Base-by-base conservation (phyloP, 37 sponge, comb jelly and placozoan species). In the Corticium candelabrum region DNA sequence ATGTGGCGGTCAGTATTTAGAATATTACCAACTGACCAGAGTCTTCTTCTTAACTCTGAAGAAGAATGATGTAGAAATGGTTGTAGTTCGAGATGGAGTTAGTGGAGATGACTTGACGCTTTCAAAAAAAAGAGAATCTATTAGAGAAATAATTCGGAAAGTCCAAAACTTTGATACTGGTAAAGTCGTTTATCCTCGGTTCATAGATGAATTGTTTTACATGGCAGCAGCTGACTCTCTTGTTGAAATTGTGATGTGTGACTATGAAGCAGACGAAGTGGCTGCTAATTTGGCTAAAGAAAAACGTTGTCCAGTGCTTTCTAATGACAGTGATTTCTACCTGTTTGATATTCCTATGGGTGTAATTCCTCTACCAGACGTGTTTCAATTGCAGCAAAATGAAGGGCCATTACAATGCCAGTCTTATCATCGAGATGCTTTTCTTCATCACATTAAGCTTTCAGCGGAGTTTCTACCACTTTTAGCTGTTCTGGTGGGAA, bases 61-160 rank as follows among this genome's bases (percentile, higher is more conserved):
- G 1, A 34, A n/a, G 1, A 41, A 77, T 7, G 78, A 41, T 5
- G 74, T 92, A 3, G 21, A n/a, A 27, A 78, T 84, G 7, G 68
- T 89, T 11, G 82, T 92, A 40, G 81, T 92, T 1, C 80, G 89
- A 27, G 93, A 93, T 82, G 93, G 93, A 21, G 41, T 86, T 21
- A 85, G 82, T 67, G 82, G 68, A 43, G 77, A 83, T 32, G 74
- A 84, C 7, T 77, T 85, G 75, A 91, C 87, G 77, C 67, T 4
- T 7, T 77, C 74, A 0, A 82, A 78, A 33, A 77, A 29, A 33
- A 27, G 32, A 34, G 33, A 50, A 27, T 39, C 75, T 2, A 35
- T 74, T 11, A 41, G 78, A 4, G 67, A 77, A 4, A n/a, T 36
- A 11, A 56, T n/a, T 2, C 2, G 67, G 2, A n/a, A 27, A 21